These are phyloP conservation scores for Cydia splendana DNA, from an alignment of 1,140 invertebrate genomes.

Conservation along the genomic window DNA sequence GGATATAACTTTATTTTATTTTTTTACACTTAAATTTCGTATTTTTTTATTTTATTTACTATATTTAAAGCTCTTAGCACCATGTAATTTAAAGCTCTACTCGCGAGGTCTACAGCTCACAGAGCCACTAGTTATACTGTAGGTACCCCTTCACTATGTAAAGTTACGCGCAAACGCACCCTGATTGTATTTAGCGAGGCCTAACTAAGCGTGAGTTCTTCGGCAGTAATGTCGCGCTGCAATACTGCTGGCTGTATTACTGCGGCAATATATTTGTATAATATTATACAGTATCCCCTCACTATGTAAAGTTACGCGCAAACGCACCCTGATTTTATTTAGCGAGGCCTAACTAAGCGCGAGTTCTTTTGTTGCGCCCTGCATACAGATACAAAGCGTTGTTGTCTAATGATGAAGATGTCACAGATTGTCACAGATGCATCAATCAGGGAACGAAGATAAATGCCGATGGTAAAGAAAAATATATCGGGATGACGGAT, in stretches of 20 bases:
- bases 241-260: too few species aligned
- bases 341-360: constrained; percentile 29
- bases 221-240: too few species aligned
- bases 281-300: neutral
- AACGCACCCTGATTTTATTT: constrained; percentile 29
- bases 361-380: constrained; percentile 24
- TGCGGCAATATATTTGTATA: too few species aligned
- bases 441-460: neutral
- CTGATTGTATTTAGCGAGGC: constrained; percentile 28
- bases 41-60: too few species aligned
- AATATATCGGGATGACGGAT: too few species aligned
- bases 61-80: too few species aligned
- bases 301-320: neutral
- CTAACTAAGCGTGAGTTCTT: neutral
- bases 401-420: neutral
- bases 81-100: too few species aligned
- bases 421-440: neutral
- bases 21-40: too few species aligned
- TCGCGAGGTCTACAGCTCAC: too few species aligned
- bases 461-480: too few species aligned
- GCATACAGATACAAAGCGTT: constrained; percentile 27
- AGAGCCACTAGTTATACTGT: too few species aligned
- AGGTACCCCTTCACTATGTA: neutral
- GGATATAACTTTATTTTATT: too few species aligned
- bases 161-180: constrained; percentile 15